Evolutionary conservation across 2,113 vertebrate genomes (phyloP), one percentile per base, ranked within the genome.

Genomic region (Passer montanus): DNA sequence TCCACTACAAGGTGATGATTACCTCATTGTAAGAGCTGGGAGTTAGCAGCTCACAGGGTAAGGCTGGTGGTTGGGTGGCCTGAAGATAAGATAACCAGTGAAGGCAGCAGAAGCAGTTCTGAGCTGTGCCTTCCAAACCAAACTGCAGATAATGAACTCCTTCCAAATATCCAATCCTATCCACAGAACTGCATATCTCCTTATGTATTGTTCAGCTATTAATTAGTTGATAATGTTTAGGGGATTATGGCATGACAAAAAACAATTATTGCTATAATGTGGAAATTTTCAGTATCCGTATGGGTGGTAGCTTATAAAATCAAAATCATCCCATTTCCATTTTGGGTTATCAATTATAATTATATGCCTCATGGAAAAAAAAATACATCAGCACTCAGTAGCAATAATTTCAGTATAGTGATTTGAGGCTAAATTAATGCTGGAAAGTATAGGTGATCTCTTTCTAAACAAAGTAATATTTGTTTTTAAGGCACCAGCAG

Each of bases 1-100:
- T 91, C 87, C 77, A 84, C 86, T 95, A 82, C 92, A 89, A 93
- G 94, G 98, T 97, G 91, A 95, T 94, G 95, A 97, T 98, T 93
- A 96, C 91, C 97, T 91, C 95, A 91, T 94, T 90, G 96, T 93
- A 56, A 97, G 84, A 27, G 79, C 91, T 52, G 60, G 43, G 89
- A 87, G 86, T 56, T 35, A 75, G 76, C 55, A 72, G 12, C 66
- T 49, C 6, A 2, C 49, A 37, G 58, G 13, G n/a, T 21, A 9
- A 58, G 37, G 37, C 85, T 69, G 55, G 15, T 84, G 70, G 74
- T 74, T 77, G 89, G 85, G 73, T 91, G 87, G 72, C 62, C 83
- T 84, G 86, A 7, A 59, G 87, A 81, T 43, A 56, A 72, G 87
- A 83, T 35, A 68, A 67, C 80, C 74, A 83, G 16, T 1, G 11